These are phyloP conservation scores for Seriola rivoliana DNA, from an alignment of 2,113 vertebrate species.

Conservation along the genomic window DNA sequence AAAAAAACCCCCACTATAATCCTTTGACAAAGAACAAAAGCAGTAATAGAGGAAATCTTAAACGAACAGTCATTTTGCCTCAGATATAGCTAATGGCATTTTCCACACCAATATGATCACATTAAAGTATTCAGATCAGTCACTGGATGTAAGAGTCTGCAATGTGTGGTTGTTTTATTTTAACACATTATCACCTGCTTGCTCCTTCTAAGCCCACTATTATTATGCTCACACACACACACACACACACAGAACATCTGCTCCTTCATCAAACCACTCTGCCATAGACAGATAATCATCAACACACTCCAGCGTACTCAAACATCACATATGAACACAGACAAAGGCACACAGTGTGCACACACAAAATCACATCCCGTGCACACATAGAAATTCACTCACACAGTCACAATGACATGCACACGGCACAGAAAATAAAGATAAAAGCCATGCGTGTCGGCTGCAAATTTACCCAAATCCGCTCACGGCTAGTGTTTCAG, in stretches of 20 bases:
- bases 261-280: slow-evolving; percentile 35
- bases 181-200: slow-evolving; percentile 15
- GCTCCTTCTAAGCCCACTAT: slow-evolving; percentile 8
- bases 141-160: neutral
- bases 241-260: slow-evolving; percentile 44
- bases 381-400: neutral
- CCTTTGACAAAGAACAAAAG: neutral
- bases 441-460: slow-evolving; percentile 24
- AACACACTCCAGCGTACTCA: slow-evolving; percentile 34
- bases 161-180: slow-evolving; percentile 3
- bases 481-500: slow-evolving; percentile 37
- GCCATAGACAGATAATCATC: slow-evolving; percentile 32
- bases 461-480: slow-evolving; percentile 42
- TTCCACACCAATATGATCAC: neutral
- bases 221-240: slow-evolving; percentile 16
- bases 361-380: neutral
- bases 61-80: neutral
- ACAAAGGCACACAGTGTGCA: neutral
- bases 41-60: neutral
- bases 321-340: slow-evolving; percentile 33
- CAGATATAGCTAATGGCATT: neutral
- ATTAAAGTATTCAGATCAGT: neutral
- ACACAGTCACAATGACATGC: neutral
- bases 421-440: neutral
- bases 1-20: neutral